Percentiles rank a stretch among this genome's conserved stretches.
Conservation (phyloP, 2,797 vertebrate genomes). For the Crenuchus spilurus region DNA sequence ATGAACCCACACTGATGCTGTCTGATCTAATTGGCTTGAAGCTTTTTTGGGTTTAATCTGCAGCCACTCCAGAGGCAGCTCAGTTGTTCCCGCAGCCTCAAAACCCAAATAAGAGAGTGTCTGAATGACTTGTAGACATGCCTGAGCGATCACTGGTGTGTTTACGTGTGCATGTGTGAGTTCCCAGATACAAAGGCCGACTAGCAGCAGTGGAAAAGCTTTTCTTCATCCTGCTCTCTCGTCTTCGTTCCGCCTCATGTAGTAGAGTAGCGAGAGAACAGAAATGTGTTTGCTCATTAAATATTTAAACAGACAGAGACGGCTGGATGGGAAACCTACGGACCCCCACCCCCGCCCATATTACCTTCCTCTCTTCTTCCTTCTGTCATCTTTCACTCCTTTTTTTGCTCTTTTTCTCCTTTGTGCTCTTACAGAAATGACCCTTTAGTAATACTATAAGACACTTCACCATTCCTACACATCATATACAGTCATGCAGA, state of each 20-base stretch:
- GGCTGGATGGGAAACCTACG: conserved; percentile 23
- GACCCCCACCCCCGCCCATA: not conserved
- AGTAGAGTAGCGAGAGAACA: conserved; percentile 41
- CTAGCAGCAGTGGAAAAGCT: conserved; percentile 32
- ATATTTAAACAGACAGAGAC: conserved; percentile 53
- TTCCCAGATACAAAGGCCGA: conserved; percentile 10
- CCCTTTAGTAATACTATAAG: too few relatives aligned
- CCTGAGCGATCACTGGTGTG: not conserved
- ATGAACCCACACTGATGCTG: not conserved
- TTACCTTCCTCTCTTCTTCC: not conserved
- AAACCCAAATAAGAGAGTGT: not conserved
- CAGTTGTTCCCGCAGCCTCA: not conserved
- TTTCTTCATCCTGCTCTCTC: conserved; percentile 7
- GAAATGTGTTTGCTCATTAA: conserved; percentile 58
- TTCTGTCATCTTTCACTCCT: not conserved
- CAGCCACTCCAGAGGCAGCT: not conserved
- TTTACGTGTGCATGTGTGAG: too few relatives aligned
- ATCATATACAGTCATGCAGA: too few relatives aligned
- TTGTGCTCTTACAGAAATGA: too few relatives aligned
- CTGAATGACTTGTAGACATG: not conserved
- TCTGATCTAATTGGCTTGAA: not conserved
- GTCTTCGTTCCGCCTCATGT: conserved; percentile 33
- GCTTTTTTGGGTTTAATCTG: not conserved
- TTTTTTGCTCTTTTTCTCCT: not conserved
- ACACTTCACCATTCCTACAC: too few relatives aligned